These are phyloP conservation scores for Tetramorium bicarinatum DNA, from an alignment of 2,888 invertebrate genomes.

Conservation along the genomic window DNA sequence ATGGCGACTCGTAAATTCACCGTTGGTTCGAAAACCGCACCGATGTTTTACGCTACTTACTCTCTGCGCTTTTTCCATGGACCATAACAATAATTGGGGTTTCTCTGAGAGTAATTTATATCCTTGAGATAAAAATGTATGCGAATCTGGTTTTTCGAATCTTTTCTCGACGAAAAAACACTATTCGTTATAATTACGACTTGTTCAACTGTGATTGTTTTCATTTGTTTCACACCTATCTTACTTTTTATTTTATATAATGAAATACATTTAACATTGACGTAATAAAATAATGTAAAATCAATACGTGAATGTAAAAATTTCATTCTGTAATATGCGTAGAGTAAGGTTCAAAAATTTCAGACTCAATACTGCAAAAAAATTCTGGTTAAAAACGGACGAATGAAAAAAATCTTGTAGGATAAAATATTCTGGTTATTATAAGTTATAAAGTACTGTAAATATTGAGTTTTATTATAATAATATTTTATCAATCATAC, in stretches of 20 bases:
- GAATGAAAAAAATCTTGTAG: no score
- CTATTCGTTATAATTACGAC: background rate
- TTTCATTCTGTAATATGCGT: no score
- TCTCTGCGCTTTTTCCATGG: background rate
- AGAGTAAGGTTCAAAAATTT: no score
- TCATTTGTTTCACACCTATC: background rate
- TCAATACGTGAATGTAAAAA: background rate
- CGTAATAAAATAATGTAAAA: background rate
- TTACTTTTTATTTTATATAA: background rate
- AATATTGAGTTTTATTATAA: no score
- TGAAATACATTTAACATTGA: background rate
- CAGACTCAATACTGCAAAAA: no score
- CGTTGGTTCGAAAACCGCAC: conserved; percentile 26
- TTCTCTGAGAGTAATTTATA: background rate
- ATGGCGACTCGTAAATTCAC: conserved; percentile 23
- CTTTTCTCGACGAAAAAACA: background rate
- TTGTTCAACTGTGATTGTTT: background rate
- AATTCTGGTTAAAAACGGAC: no score
- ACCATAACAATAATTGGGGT: conserved; percentile 10
- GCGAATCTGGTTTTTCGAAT: background rate
- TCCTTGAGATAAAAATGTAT: background rate
- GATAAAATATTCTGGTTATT: no score
- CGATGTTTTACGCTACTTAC: conserved; percentile 28
- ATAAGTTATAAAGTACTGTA: no score
- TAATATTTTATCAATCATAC: no score